Conservation (phyloP, 2,797 vertebrate genomes). For the Cynopterus sphinx region DNA sequence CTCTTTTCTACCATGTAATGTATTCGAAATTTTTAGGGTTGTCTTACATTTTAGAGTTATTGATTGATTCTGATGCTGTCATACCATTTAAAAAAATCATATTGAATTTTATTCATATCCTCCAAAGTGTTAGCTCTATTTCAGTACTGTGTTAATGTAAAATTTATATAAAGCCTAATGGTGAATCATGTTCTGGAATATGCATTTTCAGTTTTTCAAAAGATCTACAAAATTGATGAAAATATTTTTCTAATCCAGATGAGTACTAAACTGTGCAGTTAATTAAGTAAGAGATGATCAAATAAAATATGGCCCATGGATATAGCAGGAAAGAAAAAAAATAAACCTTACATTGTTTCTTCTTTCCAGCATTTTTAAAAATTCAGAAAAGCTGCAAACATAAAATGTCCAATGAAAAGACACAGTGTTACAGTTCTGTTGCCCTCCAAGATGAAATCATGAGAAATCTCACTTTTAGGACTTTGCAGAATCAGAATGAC, state of each 20-base stretch:
- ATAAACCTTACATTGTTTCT: not conserved
- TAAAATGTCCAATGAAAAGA: not conserved
- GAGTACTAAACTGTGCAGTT: not conserved
- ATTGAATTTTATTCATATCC: not conserved
- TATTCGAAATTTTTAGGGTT: not conserved
- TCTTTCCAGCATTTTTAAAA: not conserved
- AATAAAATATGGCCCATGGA: not conserved
- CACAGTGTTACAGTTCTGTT: not conserved
- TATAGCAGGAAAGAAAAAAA: not conserved
- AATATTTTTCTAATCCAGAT: slow-evolving; percentile 28
- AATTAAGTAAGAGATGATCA: not conserved
- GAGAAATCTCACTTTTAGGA: slow-evolving; percentile 37
- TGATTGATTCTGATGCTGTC: not conserved
- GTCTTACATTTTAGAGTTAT: not conserved
- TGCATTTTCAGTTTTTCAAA: not conserved
- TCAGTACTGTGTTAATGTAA: not conserved
- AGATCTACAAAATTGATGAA: not conserved
- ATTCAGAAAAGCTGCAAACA: not conserved
- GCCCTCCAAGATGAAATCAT: not conserved
- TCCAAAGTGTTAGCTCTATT: not conserved
- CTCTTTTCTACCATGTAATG: not conserved
- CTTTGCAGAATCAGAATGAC: slow-evolving; percentile 53
- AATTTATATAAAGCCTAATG: not conserved
- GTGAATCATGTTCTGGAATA: not conserved
- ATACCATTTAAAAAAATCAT: not conserved